phyloP scores from a whole-genome alignment of 1,140 invertebrate genomes.

The Eurytemora carolleeae region DNA sequence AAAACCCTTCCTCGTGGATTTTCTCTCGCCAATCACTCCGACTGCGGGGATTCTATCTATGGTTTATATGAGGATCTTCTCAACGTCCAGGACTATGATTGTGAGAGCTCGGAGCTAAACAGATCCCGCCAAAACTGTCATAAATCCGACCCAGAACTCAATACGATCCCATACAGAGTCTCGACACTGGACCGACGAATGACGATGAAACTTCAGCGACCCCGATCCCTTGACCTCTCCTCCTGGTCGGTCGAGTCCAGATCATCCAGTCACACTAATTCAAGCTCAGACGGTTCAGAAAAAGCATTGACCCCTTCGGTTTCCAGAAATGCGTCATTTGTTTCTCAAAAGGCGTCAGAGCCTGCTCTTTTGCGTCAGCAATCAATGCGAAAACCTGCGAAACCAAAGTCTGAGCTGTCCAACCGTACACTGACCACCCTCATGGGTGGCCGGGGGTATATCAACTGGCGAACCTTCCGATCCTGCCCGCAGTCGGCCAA shows the following conservation, averaged over 20 bases:
- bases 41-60: slow-evolving; percentile 48
- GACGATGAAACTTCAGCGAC: slow-evolving; percentile 53
- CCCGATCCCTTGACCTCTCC: slow-evolving; percentile 55
- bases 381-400: slow-evolving; percentile 8
- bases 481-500: slow-evolving; percentile 35
- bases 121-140: slow-evolving; percentile 48
- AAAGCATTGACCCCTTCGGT: background rate
- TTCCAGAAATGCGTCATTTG: background rate
- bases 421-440: slow-evolving; percentile 61
- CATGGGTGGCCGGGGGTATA: slow-evolving; percentile 66
- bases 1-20: slow-evolving; percentile 48
- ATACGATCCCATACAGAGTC: slow-evolving; percentile 46
- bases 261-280: background rate
- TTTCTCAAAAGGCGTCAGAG: background rate
- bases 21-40: background rate
- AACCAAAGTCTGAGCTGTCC: slow-evolving; percentile 27
- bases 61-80: slow-evolving; percentile 70
- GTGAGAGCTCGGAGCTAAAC: slow-evolving; percentile 32
- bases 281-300: background rate
- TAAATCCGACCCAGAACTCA: slow-evolving; percentile 56
- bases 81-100: slow-evolving; percentile 65
- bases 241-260: slow-evolving; percentile 65
- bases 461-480: slow-evolving; percentile 41
- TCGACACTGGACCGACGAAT: slow-evolving; percentile 54
- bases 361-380: slow-evolving; percentile 17